These are phyloP conservation scores for Tethea ocularis DNA, from an alignment of 2,888 invertebrate genomes.

Conservation along the genomic window DNA sequence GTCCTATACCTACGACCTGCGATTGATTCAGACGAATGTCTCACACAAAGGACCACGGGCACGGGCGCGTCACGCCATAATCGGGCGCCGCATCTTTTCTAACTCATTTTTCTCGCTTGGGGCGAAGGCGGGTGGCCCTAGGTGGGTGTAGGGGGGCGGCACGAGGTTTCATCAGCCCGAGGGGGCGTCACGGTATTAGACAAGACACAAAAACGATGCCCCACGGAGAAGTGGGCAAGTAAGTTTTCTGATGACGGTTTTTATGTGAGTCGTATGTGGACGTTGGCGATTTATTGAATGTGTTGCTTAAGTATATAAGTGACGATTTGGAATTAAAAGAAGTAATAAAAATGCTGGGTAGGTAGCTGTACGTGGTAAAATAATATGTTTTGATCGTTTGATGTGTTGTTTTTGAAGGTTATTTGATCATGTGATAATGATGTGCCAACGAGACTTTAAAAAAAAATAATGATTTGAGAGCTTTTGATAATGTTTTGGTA, in stretches of 20 bases:
- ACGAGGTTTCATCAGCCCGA: conserved; percentile 68
- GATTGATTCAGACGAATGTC: conserved; percentile 79
- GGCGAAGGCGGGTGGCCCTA: conserved; percentile 44
- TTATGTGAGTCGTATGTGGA: conserved; percentile 39
- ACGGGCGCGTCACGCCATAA: conserved; percentile 72
- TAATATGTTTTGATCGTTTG: too few species aligned
- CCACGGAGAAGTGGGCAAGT: conserved; percentile 73
- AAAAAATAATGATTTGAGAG: too few species aligned
- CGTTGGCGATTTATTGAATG: conserved; percentile 36
- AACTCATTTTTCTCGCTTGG: conserved; percentile 83
- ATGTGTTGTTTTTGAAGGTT: too few species aligned
- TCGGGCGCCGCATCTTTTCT: conserved; percentile 82
- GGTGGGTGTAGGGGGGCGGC: conserved; percentile 36
- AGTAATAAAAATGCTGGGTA: not conserved
- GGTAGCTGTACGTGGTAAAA: too few species aligned
- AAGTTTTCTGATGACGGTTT: conserved; percentile 71
- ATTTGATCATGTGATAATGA: too few species aligned
- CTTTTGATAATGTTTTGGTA: too few species aligned
- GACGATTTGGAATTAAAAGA: not conserved
- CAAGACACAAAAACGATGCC: conserved; percentile 82
- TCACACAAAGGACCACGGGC: conserved; percentile 69
- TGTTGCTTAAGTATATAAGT: conserved; percentile 20
- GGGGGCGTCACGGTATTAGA: conserved; percentile 82
- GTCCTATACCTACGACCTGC: conserved; percentile 56
- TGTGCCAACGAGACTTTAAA: too few species aligned